Evolutionary conservation across 2,888 invertebrate genomes (phyloP).

Genomic region (Epirrita christyi): DNA sequence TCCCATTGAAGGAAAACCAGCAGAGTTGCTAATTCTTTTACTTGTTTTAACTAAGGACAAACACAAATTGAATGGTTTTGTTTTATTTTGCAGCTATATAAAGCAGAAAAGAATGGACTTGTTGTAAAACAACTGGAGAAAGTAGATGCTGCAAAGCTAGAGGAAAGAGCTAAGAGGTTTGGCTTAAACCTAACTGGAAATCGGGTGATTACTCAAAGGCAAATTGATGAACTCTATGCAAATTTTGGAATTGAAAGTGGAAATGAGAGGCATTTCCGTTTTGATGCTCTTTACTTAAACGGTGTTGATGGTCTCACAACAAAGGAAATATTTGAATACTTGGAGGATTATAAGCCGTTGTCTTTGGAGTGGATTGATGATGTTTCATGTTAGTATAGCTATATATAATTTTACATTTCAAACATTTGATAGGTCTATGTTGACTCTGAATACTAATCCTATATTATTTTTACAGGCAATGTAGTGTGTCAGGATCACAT

Average conservation of each 20-base stretch:
- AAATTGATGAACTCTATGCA: slow-evolving; percentile 76
- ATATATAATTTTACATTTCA: neutral
- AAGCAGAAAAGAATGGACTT: slow-evolving; percentile 65
- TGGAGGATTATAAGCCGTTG: slow-evolving; percentile 90
- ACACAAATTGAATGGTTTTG: neutral
- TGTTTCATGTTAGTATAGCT: slow-evolving; percentile 86
- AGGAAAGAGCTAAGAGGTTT: slow-evolving; percentile 76
- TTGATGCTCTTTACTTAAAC: slow-evolving; percentile 90
- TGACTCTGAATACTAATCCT: neutral
- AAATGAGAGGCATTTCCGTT: slow-evolving; percentile 86
- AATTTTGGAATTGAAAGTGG: slow-evolving; percentile 78
- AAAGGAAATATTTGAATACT: slow-evolving; percentile 91
- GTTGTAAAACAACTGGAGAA: slow-evolving; percentile 67
- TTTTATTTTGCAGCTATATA: slow-evolving; percentile 53
- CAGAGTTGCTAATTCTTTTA: too few species aligned
- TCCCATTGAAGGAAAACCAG: too few species aligned
- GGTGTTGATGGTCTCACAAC: slow-evolving; percentile 91
- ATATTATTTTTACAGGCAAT: slow-evolving; percentile 80
- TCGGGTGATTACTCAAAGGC: slow-evolving; percentile 71
- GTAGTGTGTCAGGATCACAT: slow-evolving; percentile 86
- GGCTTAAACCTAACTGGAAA: slow-evolving; percentile 74
- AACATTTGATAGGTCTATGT: neutral
- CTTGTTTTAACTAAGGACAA: too few species aligned
- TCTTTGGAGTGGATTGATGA: slow-evolving; percentile 93
- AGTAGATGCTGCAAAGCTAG: slow-evolving; percentile 72